Evolutionary conservation across 1,140 invertebrate species (phyloP).

Genomic region (Drosophila biarmipes): DNA sequence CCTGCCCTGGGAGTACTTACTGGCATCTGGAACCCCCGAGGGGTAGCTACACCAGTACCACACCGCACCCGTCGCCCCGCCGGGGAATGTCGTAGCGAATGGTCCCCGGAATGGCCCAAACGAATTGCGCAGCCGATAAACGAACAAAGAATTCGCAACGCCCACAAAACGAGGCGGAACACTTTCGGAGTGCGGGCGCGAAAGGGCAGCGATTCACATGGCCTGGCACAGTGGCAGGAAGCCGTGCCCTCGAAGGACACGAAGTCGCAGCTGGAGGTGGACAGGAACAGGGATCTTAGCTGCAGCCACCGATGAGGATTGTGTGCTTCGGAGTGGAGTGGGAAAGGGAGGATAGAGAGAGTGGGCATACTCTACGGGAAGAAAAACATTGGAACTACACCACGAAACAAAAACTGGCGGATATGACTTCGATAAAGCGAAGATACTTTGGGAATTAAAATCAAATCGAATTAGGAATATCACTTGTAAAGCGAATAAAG

Average conservation of each 20-base stretch:
- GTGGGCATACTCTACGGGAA: too few species aligned
- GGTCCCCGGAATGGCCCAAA: constrained; percentile 58
- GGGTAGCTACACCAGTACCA: constrained; percentile 2
- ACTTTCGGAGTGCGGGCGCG: constrained; percentile 20
- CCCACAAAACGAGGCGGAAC: constrained; percentile 50
- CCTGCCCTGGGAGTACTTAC: constrained; percentile 2
- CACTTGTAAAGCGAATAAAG: too few species aligned
- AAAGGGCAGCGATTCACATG: constrained; percentile 18
- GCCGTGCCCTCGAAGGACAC: not conserved
- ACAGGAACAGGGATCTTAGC: not conserved
- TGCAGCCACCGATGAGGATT: constrained; percentile 5
- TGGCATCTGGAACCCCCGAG: constrained; percentile 17
- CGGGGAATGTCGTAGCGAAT: constrained; percentile 57
- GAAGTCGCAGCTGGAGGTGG: constrained; percentile 1
- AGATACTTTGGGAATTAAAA: too few species aligned
- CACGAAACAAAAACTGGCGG: too few species aligned
- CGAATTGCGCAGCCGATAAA: constrained; percentile 75
- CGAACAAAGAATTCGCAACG: constrained; percentile 69
- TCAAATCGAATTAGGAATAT: too few species aligned
- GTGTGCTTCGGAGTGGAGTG: not conserved
- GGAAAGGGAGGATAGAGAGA: not conserved
- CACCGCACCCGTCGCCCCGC: not conserved
- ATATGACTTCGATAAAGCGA: too few species aligned
- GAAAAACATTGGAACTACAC: too few species aligned
- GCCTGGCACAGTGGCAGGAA: not conserved